Conservation (phyloP, 2,113 vertebrate species). For the Catharus fuscescens region DNA sequence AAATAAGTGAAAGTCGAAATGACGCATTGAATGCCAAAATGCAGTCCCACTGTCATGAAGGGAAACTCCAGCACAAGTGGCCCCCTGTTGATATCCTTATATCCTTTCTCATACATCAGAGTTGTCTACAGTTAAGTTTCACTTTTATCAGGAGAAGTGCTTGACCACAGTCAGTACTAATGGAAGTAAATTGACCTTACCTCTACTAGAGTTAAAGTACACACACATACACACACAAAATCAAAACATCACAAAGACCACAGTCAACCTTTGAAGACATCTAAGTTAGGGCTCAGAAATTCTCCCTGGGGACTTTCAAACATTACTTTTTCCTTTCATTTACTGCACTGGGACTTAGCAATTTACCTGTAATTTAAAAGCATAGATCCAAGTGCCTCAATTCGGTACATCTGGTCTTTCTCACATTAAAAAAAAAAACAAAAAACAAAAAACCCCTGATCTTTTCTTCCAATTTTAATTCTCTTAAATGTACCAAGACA, state of each 20-base stretch:
- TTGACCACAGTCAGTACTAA: neutral
- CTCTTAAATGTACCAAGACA: neutral
- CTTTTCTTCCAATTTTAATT: neutral
- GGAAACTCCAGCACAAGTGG: neutral
- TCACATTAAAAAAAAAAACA: neutral
- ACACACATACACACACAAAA: neutral
- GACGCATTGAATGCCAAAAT: neutral
- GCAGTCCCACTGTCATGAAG: neutral
- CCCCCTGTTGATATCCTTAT: neutral
- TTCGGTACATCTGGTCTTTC: neutral
- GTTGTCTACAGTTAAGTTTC: neutral
- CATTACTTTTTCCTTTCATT: neutral
- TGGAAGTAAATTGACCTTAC: neutral
- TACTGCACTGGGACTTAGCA: neutral
- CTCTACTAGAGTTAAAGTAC: neutral
- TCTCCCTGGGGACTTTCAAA: neutral
- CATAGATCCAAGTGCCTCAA: neutral
- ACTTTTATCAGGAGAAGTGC: neutral
- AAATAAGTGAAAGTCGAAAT: neutral
- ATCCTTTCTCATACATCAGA: neutral
- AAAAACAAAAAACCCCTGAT: too few species aligned
- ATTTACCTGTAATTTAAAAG: neutral
- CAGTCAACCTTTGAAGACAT: neutral
- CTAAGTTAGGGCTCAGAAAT: neutral
- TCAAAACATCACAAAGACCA: neutral